Evolutionary conservation across 2,888 invertebrate genomes (phyloP), one percentile per base, ranked within the genome.

Genomic region (Temnothorax unifasciatus): DNA sequence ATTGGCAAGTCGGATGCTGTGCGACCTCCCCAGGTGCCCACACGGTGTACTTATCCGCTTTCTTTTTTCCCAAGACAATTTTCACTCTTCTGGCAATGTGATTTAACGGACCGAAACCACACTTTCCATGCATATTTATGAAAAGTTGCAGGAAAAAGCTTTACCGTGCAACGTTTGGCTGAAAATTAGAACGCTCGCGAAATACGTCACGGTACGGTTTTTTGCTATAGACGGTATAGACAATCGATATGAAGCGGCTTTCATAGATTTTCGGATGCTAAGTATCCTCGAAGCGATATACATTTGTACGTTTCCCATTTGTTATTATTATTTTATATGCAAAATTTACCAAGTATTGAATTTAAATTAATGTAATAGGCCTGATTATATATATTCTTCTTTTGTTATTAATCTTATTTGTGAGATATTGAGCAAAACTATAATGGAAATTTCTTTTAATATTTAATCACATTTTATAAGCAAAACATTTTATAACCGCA

Each of bases 11-110:
- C 69, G 79, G 90, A 87, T 84, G 81, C 81, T 54, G 47, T 29
- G 66, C 34, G 77, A 41, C 61, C 82, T 89, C 89, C 86, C 86
- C 66, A 83, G 89, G 29, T 82, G 61, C 83, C 74, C 74, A 61
- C 87, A 86, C 75, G 25, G 25, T 86, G 38, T 74, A 77, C 85
- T 90, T 85, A 86, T 75, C 88, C 57, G 52, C 68, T 85, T 90
- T 90, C 89, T 88, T 87, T 68, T 77, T 77, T 79, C 85, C 88
- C 90, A 87, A 86, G 90, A 90, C 90, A 90, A 89, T 89, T 89
- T 88, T 89, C 89, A 86, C 90, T 89, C 88, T 88, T 87, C 84
- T 84, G 74, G 82, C 87, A 81, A 77, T 85, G 87, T 89, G 90
- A 90, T 90, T 90, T 90, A 90, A 85, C 79, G 82, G 82, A 75